phyloP scores from a whole-genome alignment of 2,888 invertebrate genomes.

The Phyllotreta striolata region DNA sequence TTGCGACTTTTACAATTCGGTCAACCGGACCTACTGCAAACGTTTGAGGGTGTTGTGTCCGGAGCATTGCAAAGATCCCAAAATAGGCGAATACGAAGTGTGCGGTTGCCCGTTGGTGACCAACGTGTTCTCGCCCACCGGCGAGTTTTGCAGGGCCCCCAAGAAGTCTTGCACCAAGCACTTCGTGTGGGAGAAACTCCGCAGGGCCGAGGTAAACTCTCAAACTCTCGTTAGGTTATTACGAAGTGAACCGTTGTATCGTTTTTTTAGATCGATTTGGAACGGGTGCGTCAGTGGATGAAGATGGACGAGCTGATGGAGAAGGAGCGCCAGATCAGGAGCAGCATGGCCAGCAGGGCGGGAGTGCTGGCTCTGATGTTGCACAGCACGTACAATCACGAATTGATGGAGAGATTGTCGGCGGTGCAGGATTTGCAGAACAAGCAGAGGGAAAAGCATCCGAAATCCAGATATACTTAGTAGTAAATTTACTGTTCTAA shows the following conservation, averaged over 20 bases:
- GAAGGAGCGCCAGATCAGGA: slow-evolving; percentile 87
- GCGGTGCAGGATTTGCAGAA: slow-evolving; percentile 65
- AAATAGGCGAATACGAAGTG: slow-evolving; percentile 85
- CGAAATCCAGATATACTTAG: slow-evolving; percentile 41
- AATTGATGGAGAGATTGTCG: slow-evolving; percentile 79
- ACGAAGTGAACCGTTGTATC: slow-evolving; percentile 3
- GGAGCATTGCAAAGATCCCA: slow-evolving; percentile 95
- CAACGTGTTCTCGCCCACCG: slow-evolving; percentile 84
- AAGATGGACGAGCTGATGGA: slow-evolving; percentile 93
- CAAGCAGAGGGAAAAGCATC: slow-evolving; percentile 61
- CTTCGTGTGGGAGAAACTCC: slow-evolving; percentile 94
- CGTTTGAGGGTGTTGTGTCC: slow-evolving; percentile 94
- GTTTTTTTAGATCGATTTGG: slow-evolving; percentile 82
- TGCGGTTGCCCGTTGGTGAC: slow-evolving; percentile 92
- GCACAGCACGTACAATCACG: slow-evolving; percentile 97
- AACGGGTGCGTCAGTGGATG: slow-evolving; percentile 90
- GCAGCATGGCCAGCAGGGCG: slow-evolving; percentile 78
- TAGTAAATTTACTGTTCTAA: no score
- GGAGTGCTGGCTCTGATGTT: slow-evolving; percentile 93
- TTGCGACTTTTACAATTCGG: slow-evolving; percentile 93
- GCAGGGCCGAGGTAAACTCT: slow-evolving; percentile 92
- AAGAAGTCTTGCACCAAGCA: slow-evolving; percentile 93
- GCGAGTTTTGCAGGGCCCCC: slow-evolving; percentile 86
- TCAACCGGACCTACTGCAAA: slow-evolving; percentile 93
- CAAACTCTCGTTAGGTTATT: background rate